Percentiles rank a stretch among this genome's conserved stretches.
These are phyloP conservation scores for Odontesthes bonariensis DNA, from an alignment of 2,113 vertebrate genomes.

Conservation along the genomic window DNA sequence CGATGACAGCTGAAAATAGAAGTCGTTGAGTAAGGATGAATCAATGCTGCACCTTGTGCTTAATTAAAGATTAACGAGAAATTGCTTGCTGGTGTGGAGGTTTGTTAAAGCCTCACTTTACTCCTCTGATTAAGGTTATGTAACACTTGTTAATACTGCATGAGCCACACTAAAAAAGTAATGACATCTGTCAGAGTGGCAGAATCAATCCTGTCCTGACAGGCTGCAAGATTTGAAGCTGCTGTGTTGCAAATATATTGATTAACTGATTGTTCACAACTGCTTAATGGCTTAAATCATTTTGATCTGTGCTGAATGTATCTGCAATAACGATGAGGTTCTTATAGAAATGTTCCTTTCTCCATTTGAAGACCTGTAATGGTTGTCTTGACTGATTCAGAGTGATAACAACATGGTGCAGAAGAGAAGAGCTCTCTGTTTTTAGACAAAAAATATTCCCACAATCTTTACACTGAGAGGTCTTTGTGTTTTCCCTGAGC, in stretches of 20 bases:
- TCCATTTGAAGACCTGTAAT: constrained; percentile 13
- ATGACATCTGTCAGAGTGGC: constrained; percentile 62
- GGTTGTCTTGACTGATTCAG: neutral
- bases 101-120: constrained; percentile 74
- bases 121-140: constrained; percentile 77
- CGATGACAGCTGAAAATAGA: constrained; percentile 75
- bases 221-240: constrained; percentile 23
- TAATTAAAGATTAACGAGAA: constrained; percentile 84
- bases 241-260: constrained; percentile 4
- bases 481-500: neutral
- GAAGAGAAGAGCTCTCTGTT: neutral
- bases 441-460: neutral
- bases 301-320: constrained; percentile 45
- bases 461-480: too few relatives aligned
- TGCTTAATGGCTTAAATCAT: constrained; percentile 44
- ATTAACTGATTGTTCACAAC: constrained; percentile 40
- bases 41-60: constrained; percentile 76
- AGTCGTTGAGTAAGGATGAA: constrained; percentile 67
- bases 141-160: constrained; percentile 81
- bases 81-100: constrained; percentile 64
- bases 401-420: neutral
- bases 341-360: constrained; percentile 8
- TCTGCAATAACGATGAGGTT: constrained; percentile 50
- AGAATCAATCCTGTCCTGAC: constrained; percentile 62
- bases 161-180: constrained; percentile 70